These are phyloP conservation scores for Pyrocephalus nanus DNA, from an alignment of 2,797 vertebrate genomes.

Conservation along the genomic window DNA sequence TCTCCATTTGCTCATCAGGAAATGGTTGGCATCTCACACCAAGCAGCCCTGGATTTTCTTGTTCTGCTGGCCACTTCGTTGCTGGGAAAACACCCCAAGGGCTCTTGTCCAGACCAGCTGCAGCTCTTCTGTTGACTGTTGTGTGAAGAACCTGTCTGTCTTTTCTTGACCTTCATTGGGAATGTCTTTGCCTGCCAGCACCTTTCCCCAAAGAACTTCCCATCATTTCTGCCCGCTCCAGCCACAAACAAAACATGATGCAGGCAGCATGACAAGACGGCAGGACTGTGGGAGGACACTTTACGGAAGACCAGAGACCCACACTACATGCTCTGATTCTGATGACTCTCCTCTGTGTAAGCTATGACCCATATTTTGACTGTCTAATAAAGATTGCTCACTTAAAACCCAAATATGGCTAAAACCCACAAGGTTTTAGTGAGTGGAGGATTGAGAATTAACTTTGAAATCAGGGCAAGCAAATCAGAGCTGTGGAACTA, in stretches of 20 bases:
- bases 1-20: neutral
- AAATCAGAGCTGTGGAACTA: neutral
- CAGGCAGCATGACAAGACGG: neutral
- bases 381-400: neutral
- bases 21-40: neutral
- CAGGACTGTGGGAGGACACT: neutral
- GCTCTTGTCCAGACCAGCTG: neutral
- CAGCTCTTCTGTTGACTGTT: neutral
- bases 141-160: neutral
- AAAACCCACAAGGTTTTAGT: neutral
- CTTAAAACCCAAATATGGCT: neutral
- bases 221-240: neutral
- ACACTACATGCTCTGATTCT: neutral
- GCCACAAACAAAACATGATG: neutral
- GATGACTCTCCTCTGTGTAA: neutral
- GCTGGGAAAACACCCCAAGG: slow-evolving; percentile 3
- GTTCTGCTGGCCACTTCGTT: neutral
- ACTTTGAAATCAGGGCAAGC: neutral
- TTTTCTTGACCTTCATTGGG: neutral
- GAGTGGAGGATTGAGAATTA: neutral
- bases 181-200: neutral
- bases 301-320: neutral
- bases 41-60: slow-evolving; percentile 10
- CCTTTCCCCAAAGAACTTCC: neutral
- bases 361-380: neutral